Evolutionary conservation across 2,888 invertebrate species (phyloP), one percentile per base, ranked within the genome.

Genomic region (Leptinotarsa peninsularis): DNA sequence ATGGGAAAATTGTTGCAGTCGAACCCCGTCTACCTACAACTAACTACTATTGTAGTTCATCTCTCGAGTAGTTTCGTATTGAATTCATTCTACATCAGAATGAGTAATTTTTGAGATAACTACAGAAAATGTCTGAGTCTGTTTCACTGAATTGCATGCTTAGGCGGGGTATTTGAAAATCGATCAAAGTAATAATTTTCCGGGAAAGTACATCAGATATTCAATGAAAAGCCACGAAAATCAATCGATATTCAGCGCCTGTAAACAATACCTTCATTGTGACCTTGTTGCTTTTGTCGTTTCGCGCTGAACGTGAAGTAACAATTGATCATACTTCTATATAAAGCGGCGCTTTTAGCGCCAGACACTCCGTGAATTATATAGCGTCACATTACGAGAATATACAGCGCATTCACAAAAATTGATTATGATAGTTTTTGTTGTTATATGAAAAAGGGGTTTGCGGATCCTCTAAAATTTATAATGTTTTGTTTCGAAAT

Each of bases 231-330:
- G 69, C 69, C 54, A 21, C 56, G 52, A 18, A 69, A 27, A 23
- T 13, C 52, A 52, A 69, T 69, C 69, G 69, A 69, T 69, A 56
- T 69, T 69, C 27, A 14, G 33, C 52, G n/a, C 54, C n/a, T 43
- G 69, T 69, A 69, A 69, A 69, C 69, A 69, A 54, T 43, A 54
- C 56, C 69, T 43, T 33, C 18, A 27, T 50, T 43, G 27, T 49
- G 21, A 56, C n/a, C n/a, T 54, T 63, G 63, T 21, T 54, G 69
- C 50, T 27, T 69, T 69, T 69, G 68, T 52, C 27, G 52, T 50
- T 52, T n/a, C 18, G 68, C 49, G 52, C 54, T 23, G 33, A 68
- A 68, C 54, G 68, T 49, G 54, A 69, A 54, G 54, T 56, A 56
- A 56, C 56, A 63, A 63, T 63, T 63, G 63, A 63, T 63, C 63